Conservation (phyloP, 2,797 vertebrate species). For the Prunella strophiata region DNA sequence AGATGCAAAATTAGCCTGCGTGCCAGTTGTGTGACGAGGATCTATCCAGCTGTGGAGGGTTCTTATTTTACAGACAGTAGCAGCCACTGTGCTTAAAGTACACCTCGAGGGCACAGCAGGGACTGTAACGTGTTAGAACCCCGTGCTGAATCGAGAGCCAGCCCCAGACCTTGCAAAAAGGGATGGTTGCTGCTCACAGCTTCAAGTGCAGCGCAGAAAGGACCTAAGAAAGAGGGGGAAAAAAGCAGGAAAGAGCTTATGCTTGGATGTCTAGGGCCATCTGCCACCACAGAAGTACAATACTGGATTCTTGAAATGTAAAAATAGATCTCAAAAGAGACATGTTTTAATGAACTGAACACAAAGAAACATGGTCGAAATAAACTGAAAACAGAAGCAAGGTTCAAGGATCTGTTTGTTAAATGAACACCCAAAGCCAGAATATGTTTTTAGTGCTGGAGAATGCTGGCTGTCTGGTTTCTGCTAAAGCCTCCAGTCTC, state of each 20-base stretch:
- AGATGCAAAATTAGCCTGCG: background rate
- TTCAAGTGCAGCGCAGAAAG: slow-evolving; percentile 4
- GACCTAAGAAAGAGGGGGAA: slow-evolving; percentile 23
- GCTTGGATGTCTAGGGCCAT: slow-evolving; percentile 71
- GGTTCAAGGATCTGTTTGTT: slow-evolving; percentile 77
- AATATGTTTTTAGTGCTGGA: slow-evolving; percentile 77
- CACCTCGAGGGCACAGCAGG: background rate
- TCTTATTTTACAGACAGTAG: background rate
- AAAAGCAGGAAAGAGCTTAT: slow-evolving; percentile 60
- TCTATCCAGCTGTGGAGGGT: background rate
- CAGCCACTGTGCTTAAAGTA: background rate
- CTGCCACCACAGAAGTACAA: slow-evolving; percentile 72
- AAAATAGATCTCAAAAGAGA: slow-evolving; percentile 75
- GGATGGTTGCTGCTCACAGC: background rate
- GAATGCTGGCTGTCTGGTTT: slow-evolving; percentile 76
- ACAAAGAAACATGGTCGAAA: slow-evolving; percentile 73
- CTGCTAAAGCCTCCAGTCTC: slow-evolving; percentile 64
- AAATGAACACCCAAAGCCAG: slow-evolving; percentile 78
- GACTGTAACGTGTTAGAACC: background rate
- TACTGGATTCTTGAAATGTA: slow-evolving; percentile 74
- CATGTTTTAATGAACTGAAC: slow-evolving; percentile 75
- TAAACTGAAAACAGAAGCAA: slow-evolving; percentile 76
- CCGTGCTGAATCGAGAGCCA: background rate
- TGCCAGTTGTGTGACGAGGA: background rate
- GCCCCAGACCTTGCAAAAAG: background rate